A percentile compares a stretch with the other conserved stretches of the same genome.
Conservation (phyloP, 2,797 vertebrate species). For the Microctenopoma stevenorrisi region DNA sequence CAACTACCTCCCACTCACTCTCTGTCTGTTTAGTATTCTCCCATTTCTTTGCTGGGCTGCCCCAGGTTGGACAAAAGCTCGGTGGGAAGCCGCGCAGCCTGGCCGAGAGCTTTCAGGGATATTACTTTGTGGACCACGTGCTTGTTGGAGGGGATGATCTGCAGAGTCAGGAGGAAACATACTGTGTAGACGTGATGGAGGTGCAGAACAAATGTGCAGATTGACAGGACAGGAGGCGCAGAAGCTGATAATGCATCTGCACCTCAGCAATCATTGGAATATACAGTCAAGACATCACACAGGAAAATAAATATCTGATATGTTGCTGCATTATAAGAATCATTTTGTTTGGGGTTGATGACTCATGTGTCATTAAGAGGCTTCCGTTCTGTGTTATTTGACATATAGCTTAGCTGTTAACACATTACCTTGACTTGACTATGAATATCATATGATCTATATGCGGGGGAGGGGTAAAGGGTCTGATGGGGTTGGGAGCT, state of each 20-base stretch:
- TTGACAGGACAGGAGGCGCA: slow-evolving; percentile 29
- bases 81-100: slow-evolving; percentile 68
- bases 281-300: neutral
- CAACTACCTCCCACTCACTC: slow-evolving; percentile 59
- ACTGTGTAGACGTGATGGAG: slow-evolving; percentile 39
- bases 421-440: slow-evolving; percentile 20
- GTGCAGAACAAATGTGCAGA: slow-evolving; percentile 22
- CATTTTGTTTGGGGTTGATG: neutral
- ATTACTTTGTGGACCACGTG: slow-evolving; percentile 74
- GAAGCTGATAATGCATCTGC: slow-evolving; percentile 32
- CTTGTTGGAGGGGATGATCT: slow-evolving; percentile 52
- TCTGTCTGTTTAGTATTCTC: slow-evolving; percentile 74
- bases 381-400: neutral
- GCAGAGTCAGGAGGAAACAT: slow-evolving; percentile 73
- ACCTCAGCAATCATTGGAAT: slow-evolving; percentile 6
- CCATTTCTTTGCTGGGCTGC: slow-evolving; percentile 58
- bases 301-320: neutral
- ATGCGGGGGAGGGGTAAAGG: slow-evolving; percentile 56
- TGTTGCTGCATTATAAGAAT: neutral
- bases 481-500: slow-evolving; percentile 35
- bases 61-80: slow-evolving; percentile 71
- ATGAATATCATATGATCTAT: slow-evolving; percentile 34
- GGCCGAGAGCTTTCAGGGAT: slow-evolving; percentile 78
- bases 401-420: slow-evolving; percentile 5
- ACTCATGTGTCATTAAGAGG: neutral